A percentile compares a stretch with the other conserved stretches of the same genome.
phyloP scores from a whole-genome alignment of 2,888 invertebrate species.

The Acrobasis repandana region DNA sequence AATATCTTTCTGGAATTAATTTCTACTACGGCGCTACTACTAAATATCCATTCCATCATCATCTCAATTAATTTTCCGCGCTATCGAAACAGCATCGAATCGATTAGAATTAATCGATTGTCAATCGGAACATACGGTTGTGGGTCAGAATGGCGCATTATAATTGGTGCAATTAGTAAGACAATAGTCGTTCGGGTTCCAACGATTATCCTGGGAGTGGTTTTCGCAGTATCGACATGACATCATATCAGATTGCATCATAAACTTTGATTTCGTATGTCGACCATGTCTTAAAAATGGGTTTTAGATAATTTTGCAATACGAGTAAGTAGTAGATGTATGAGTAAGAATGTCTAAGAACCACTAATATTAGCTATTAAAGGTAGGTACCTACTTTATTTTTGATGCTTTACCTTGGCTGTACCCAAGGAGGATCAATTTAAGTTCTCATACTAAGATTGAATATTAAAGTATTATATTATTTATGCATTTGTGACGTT shows the following conservation, averaged over 20 bases:
- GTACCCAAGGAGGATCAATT: no score
- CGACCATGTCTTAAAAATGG: background rate
- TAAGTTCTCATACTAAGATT: no score
- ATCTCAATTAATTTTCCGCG: conserved; percentile 19
- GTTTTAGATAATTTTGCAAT: background rate
- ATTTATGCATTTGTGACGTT: no score
- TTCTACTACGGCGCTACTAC: no score
- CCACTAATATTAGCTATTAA: no score
- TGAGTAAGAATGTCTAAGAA: no score
- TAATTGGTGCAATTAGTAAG: conserved; percentile 66
- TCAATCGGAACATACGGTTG: conserved; percentile 18
- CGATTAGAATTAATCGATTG: conserved; percentile 24
- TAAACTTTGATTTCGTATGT: background rate
- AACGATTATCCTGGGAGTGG: conserved; percentile 54
- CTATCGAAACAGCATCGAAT: conserved; percentile 10
- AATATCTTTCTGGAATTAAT: no score
- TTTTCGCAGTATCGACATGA: conserved; percentile 56
- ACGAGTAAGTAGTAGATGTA: no score
- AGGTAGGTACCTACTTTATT: no score
- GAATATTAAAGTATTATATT: no score
- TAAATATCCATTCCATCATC: conserved; percentile 2
- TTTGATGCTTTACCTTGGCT: no score
- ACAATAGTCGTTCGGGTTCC: conserved; percentile 61
- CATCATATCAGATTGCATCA: conserved; percentile 61
- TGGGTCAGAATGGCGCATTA: conserved; percentile 19